Evolutionary conservation across 2,888 invertebrate genomes (phyloP), one percentile per base, ranked within the genome.

Genomic region (Epinotia bilunana): DNA sequence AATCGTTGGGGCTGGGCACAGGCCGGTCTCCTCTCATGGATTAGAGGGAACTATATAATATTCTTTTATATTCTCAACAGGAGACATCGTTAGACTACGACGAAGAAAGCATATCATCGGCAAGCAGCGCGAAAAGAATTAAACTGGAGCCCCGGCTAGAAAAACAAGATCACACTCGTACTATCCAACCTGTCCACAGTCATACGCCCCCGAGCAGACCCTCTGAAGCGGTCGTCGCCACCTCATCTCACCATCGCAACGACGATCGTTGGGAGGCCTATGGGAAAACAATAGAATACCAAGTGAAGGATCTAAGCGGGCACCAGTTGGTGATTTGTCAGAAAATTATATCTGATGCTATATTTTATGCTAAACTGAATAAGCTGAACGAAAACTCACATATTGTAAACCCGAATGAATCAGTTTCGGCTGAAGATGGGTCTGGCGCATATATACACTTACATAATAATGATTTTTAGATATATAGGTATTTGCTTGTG

Each of bases 311-410:
- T 7, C 7, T 53, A 2, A 53, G 53, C 7, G n/a, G 5, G 7
- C 53, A n/a, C 7, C 53, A 53, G 53, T 53, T n/a, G n/a, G 53
- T n/a, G 53, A 53, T 53, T 53, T 53, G 53, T 13, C 53, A 53
- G 53, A 53, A 53, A 7, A n/a, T 53, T 13, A 53, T 53, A 53
- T 53, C 53, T 2, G 53, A 53, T 53, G 53, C 53, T n/a, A 53
- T 53, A n/a, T 53, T 53, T 53, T 53, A 53, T n/a, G 53, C n/a
- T n/a, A n/a, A 53, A 53, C 53, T 53, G 7, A n/a, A 53, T 53
- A 53, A 53, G n/a, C 7, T 53, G 53, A 53, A 53, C n/a, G 53
- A 53, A n/a, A n/a, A 53, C 6, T 53, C 53, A 5, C 53, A 53
- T 53, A n/a, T 53, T n/a, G n/a, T 53, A 6, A 53, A 53, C n/a